phyloP scores from a whole-genome alignment of 1,140 invertebrate genomes.

The Ceratosolen solmsi region DNA sequence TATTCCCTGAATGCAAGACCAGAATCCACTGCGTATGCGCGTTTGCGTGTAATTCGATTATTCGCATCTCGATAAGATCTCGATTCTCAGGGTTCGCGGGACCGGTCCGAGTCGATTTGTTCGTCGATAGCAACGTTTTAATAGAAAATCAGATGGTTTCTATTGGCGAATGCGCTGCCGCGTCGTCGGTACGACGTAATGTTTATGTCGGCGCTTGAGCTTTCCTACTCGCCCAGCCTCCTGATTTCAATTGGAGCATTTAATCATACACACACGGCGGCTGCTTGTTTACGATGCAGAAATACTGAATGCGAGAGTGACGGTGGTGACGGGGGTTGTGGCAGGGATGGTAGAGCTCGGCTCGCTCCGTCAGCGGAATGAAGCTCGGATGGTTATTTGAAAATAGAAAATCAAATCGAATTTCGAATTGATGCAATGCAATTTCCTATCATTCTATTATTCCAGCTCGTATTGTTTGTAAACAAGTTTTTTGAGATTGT shows the following conservation, averaged over 20 bases:
- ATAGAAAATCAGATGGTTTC: conserved; percentile 16
- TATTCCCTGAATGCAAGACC: conserved; percentile 27
- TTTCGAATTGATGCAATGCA: not conserved
- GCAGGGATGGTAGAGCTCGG: no score
- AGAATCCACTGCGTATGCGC: not conserved
- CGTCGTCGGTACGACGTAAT: not conserved
- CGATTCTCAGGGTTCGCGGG: not conserved
- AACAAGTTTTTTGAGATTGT: not conserved
- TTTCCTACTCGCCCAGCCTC: not conserved
- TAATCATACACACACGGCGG: not conserved
- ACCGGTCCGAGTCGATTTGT: conserved; percentile 18
- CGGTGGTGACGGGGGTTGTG: not conserved
- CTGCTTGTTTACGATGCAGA: not conserved
- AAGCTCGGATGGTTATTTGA: no score
- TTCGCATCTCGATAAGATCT: conserved; percentile 15
- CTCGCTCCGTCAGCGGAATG: no score
- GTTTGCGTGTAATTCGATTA: conserved; percentile 31
- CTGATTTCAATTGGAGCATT: conserved; percentile 27
- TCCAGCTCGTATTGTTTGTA: not conserved
- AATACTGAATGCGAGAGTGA: not conserved
- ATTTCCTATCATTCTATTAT: not conserved
- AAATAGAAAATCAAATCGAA: not conserved
- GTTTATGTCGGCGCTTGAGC: not conserved
- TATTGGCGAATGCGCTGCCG: no score
- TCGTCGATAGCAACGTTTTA: conserved; percentile 25